These are phyloP conservation scores for Columba janthina DNA, from an alignment of 2,113 vertebrate genomes.

Conservation along the genomic window DNA sequence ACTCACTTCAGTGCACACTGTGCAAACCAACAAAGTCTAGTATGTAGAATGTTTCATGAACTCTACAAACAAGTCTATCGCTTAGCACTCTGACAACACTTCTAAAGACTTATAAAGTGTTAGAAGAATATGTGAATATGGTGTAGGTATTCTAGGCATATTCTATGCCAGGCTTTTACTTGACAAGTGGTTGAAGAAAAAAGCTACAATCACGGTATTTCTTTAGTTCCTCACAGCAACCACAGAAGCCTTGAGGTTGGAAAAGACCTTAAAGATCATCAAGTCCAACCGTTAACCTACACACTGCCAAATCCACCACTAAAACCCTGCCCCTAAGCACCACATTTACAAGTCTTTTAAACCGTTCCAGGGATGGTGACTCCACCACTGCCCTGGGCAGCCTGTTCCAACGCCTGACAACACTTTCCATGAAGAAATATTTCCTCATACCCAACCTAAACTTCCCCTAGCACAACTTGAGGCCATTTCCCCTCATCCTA, in stretches of 20 bases:
- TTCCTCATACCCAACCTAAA: no score
- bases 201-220: background rate
- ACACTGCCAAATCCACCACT: no score
- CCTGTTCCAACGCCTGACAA: no score
- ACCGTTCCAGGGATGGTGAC: no score
- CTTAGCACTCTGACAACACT: background rate
- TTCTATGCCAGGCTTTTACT: background rate
- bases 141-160: background rate
- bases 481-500: no score
- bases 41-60: background rate
- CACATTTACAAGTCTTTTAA: no score
- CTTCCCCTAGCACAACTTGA: no score
- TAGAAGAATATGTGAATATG: background rate
- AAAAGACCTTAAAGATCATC: no score
- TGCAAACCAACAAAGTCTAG: background rate
- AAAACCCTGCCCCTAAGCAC: no score
- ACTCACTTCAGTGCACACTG: background rate
- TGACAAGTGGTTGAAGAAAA: background rate
- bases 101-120: rapidly evolving
- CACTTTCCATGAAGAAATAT: no score
- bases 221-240: background rate
- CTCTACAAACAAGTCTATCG: background rate
- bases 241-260: background rate
- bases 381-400: no score
- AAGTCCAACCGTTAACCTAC: no score